Base-by-base conservation (phyloP, 2,888 invertebrate species). In the Drosophila greeni region DNA sequence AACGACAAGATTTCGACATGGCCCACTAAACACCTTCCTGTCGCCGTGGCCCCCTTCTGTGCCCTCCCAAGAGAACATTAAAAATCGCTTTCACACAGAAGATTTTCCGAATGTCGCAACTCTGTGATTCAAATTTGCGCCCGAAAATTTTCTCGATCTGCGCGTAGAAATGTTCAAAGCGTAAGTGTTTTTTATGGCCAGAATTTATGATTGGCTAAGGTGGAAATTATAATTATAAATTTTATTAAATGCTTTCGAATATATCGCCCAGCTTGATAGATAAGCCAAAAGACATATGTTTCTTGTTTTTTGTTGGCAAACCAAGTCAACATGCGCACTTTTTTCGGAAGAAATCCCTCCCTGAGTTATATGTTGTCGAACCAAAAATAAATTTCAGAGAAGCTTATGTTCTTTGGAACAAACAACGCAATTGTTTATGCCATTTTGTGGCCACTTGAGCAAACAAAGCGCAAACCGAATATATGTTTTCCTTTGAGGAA, bases 1-100 rank as follows among this genome's bases (percentile, higher is more conserved):
- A 78, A 68, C 74, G 62, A 70, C 70, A 52, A 72, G 57, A 76
- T 77, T 82, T 74, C 74, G 83, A 79, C 77, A 82, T 80, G 77
- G 66, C 77, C 77, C 75, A 74, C 77, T 66, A 76, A 61, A 74
- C 53, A 71, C 53, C 57, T 51, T 49, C 49, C 57, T 43, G 37
- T 47, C 43, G 37, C 31, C 43, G 20, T 29, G 11, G 33, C 58
- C 43, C 60, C 51, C 42, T 29, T 36, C 47, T 3, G 5, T 24
- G 20, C 18, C 36, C 11, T 26, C 16, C 18, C 43, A 40, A 18
- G 45, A 33, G 14, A 43, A 53, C 42, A 58, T 67, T 55, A 14
- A 40, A 74, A 80, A 74, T 62, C 55, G 49, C 34, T 68, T 75
- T 73, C 49, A 37, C 49, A 36, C 61, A 66, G 54, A 36, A 40